Evolutionary conservation across 2,113 vertebrate species (phyloP).

Genomic region (Cardinalis cardinalis): DNA sequence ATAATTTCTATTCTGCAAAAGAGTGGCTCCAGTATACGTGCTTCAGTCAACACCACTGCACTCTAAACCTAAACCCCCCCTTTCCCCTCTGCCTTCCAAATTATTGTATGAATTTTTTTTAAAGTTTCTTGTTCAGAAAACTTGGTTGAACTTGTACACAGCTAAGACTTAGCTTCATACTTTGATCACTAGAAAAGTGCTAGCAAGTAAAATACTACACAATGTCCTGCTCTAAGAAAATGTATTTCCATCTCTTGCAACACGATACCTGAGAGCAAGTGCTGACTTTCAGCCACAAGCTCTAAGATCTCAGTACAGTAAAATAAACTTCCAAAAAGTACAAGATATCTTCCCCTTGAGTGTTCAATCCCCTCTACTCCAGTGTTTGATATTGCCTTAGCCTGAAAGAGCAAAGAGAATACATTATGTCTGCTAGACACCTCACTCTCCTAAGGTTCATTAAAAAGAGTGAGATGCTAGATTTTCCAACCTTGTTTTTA

Average conservation of each 20-base stretch:
- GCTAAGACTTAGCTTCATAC: neutral
- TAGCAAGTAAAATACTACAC: neutral
- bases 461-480: neutral
- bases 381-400: neutral
- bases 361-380: neutral
- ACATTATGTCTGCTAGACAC: neutral
- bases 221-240: neutral
- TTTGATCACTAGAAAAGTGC: neutral
- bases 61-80: neutral
- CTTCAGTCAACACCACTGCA: neutral
- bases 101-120: neutral
- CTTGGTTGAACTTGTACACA: neutral
- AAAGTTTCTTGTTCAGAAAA: neutral
- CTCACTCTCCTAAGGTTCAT: neutral
- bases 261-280: neutral
- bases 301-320: neutral
- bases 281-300: neutral
- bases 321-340: neutral
- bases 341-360: neutral
- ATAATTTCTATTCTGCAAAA: neutral
- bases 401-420: constrained; percentile 13
- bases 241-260: neutral
- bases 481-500: neutral
- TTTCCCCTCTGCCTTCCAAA: neutral
- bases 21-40: neutral